Evolutionary conservation across 2,888 invertebrate species (phyloP).

Genomic region (Drosophila monieri): DNA sequence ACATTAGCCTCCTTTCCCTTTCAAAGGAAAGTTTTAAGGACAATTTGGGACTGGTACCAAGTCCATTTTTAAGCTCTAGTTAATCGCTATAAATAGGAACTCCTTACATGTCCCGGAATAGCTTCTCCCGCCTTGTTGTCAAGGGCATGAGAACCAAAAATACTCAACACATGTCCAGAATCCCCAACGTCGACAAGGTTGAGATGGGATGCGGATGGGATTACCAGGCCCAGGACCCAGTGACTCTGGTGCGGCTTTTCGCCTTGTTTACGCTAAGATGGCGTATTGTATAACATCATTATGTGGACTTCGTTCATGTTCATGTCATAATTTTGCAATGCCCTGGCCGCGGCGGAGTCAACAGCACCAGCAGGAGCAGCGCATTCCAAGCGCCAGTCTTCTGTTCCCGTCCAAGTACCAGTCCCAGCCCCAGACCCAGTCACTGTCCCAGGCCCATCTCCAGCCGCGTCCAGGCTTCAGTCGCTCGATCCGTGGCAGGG

Average conservation of each 20-base stretch:
- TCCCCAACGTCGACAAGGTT: conserved; percentile 16
- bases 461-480: conserved; percentile 44
- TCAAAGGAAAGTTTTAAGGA: not conserved
- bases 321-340: conserved; percentile 82
- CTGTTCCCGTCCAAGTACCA: conserved; percentile 6
- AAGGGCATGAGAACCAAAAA: conserved; percentile 52
- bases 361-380: conserved; percentile 40
- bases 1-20: too few species aligned
- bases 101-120: conserved; percentile 9
- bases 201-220: conserved; percentile 16
- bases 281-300: conserved; percentile 83
- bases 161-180: conserved; percentile 66
- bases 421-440: conserved; percentile 11
- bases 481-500: conserved; percentile 19
- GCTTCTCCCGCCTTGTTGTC: conserved; percentile 6
- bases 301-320: conserved; percentile 82
- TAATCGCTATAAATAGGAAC: not conserved
- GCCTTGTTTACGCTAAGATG: conserved; percentile 80
- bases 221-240: conserved; percentile 39
- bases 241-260: conserved; percentile 65
- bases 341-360: conserved; percentile 36
- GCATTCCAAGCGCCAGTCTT: conserved; percentile 48
- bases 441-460: conserved; percentile 39
- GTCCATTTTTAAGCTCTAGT: too few species aligned
- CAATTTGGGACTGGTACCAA: not conserved